Base-by-base conservation (phyloP, 1,140 invertebrate species). In the Drosophila orosa region DNA sequence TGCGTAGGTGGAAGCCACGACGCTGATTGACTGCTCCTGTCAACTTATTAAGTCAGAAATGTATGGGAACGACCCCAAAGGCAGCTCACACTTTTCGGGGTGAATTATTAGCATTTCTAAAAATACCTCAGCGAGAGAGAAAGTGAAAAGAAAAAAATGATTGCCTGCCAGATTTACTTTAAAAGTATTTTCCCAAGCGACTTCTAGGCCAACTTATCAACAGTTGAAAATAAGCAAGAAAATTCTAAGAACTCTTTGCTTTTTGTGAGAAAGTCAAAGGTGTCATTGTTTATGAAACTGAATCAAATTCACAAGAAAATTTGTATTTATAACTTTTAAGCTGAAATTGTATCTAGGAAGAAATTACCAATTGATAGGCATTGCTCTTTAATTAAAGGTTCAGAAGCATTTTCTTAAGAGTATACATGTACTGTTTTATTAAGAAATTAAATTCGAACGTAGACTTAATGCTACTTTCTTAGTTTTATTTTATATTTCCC, bases 31-130 rank as follows among this genome's bases (percentile, higher is more conserved):
- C 83, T 87, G 83, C 83, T 76, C 61, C 82, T 87, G 78, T 87
- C 83, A 87, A 76, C 74, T 87, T 87, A 87, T 87, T 86, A 87
- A 87, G 79, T 82, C 78, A 35, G 56, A 76, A 67, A 76, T 81
- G 69, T 71, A 58, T 58, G 58, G 56, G 8, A 29, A 40, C 5
- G 25, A 35, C 13, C 19, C 25, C 62, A 29, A 29, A 42, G 37
- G 66, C 54, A 61, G 59, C 65, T 66, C 56, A 37, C 71, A 65
- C 72, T 74, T 74, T 52, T 55, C 25, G 71, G 42, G 39, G 71
- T 71, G 59, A 75, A 71, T 71, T 75, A 80, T 80, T 69, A 73
- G 78, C 78, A 62, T 42, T 47, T 72, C 83, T 82, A 78, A 85
- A 87, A 85, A 85, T 85, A 85, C 29, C 45, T 58, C n/a, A 13